Evolutionary conservation across 2,888 invertebrate genomes (phyloP).

Genomic region (Anarsia innoxiella): DNA sequence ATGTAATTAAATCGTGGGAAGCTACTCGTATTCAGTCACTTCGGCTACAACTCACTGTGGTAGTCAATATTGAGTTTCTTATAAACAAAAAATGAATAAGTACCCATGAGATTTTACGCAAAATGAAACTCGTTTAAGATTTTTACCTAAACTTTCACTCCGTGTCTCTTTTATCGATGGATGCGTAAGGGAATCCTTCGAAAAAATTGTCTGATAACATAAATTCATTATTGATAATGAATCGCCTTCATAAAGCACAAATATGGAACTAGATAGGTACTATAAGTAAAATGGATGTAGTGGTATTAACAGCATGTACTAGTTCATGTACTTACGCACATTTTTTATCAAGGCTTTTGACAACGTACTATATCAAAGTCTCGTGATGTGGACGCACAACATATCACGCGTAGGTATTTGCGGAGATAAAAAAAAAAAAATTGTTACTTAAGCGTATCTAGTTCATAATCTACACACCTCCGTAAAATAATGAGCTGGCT

Average conservation of each 20-base stretch:
- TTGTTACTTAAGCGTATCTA: conserved; percentile 21
- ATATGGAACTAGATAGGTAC: no score
- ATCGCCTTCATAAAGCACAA: no score
- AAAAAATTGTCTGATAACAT: no score
- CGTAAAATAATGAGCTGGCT: no score
- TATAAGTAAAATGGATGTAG: no score
- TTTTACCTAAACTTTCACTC: conserved; percentile 23
- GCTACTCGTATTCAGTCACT: conserved; percentile 33
- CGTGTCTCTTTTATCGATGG: no score
- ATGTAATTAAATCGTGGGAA: conserved; percentile 24
- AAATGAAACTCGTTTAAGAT: conserved; percentile 23
- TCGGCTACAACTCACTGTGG: conserved; percentile 15
- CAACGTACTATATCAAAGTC: conserved; percentile 4
- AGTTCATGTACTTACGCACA: background rate
- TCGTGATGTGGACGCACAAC: conserved; percentile 6
- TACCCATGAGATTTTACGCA: conserved; percentile 16
- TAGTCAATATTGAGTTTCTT: conserved; percentile 27
- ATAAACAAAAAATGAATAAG: conserved; percentile 25
- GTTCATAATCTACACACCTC: conserved; percentile 20
- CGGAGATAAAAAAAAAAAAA: conserved; percentile 26
- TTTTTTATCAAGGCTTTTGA: conserved; percentile 6
- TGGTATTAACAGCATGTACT: conserved; percentile 6
- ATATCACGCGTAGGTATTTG: conserved; percentile 11
- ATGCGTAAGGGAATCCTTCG: no score
- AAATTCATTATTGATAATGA: no score